These are phyloP conservation scores for Aplidium turbinatum DNA, from an alignment of 23 tunicate species.

Conservation along the genomic window DNA sequence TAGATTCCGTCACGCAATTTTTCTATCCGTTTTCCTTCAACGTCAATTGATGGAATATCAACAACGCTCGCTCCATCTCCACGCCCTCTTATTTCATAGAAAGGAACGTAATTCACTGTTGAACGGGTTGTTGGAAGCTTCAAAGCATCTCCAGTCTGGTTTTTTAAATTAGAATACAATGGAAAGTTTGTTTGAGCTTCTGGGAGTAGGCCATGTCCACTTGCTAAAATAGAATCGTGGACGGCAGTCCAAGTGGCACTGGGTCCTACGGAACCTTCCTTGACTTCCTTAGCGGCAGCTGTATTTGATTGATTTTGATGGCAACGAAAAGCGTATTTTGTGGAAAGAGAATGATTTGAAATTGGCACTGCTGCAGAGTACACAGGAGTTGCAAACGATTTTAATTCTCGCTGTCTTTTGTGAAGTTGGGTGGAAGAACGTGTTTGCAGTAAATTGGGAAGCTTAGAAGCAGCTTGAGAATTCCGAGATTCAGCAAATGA, in stretches of 20 bases:
- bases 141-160: background rate
- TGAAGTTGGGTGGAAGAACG: background rate
- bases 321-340: background rate
- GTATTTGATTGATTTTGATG: background rate
- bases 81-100: constrained; percentile 62
- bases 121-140: constrained; percentile 11
- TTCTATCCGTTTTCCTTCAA: constrained; percentile 66
- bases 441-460: constrained; percentile 22
- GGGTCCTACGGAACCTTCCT: background rate
- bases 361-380: constrained; percentile 13
- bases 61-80: constrained; percentile 85
- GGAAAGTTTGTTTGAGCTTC: constrained; percentile 15
- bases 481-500: constrained; percentile 39
- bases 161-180: background rate
- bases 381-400: constrained; percentile 37
- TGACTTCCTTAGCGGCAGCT: background rate
- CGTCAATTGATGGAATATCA: constrained; percentile 57
- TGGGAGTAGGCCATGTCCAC: constrained; percentile 65
- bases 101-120: constrained; percentile 74
- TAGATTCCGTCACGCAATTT: background rate
- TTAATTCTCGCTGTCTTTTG: constrained; percentile 33
- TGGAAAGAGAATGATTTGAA: background rate
- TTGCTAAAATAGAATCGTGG: constrained; percentile 71
- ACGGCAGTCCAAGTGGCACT: constrained; percentile 53
- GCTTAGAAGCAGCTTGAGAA: constrained; percentile 27